Base-by-base conservation (phyloP, 2,113 vertebrate species). In the Sinocyclocheilus rhinocerous region DNA sequence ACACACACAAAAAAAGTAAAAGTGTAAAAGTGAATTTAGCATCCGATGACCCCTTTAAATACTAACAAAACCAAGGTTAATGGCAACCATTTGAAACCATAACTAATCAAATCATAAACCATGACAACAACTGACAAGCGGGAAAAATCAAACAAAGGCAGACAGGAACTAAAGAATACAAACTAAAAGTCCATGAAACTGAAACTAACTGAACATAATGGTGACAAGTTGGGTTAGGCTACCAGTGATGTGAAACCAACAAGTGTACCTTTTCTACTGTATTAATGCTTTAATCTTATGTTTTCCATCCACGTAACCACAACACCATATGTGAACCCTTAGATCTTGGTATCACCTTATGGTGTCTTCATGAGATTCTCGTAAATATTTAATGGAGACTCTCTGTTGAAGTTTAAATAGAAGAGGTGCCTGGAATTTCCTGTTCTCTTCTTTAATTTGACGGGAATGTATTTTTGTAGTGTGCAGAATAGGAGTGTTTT, bases 321-420 rank as follows among this genome's bases (percentile, higher is more conserved):
- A 92, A 26, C 5, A 87, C 84, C 90, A 42, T 59, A 59, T 83
- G 79, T 89, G 84, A 48, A 50, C 83, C 77, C 83, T 84, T 42
- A 76, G 24, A 78, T 86, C 87, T 77, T 85, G 86, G 85, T 83
- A 78, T 86, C 67, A 65, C 48, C 92, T 89, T 87, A 88, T 90
- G 90, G 84, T 24, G 36, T 24, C 82, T 87, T 52, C 0, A 70
- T 70, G 26, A 86, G 20, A 86, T 90, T 63, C 42, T 85, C 45
- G 76, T 93, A 10, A 89, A 89, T 88, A 80, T 86, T 90, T 92
- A 89, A 92, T 90, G 33, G 50, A 84, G 65, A 69, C n/a, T 45
- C 72, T 73, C 45, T 22, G 52, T 20, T 24, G 52, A 76, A 73
- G 20, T 76, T 57, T 75, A 57, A 69, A 72, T 33, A 77, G 82